These are phyloP conservation scores for Cynodonichthys magdalenae DNA, from an alignment of 2,797 vertebrate genomes.

Conservation along the genomic window DNA sequence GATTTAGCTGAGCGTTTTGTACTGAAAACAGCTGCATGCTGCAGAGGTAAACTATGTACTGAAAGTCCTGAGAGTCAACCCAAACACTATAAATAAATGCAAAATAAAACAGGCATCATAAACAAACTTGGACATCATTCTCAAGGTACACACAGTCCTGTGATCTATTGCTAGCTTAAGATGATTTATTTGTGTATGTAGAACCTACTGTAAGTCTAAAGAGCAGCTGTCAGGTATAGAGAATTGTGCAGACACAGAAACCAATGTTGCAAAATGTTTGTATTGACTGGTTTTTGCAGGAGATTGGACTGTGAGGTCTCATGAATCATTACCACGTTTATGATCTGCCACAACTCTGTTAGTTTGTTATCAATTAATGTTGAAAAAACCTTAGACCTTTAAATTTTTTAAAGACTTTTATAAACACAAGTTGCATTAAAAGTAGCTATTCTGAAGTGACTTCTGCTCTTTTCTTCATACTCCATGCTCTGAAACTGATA, in stretches of 20 bases:
- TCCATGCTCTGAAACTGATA: no score
- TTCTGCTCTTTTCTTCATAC: no score
- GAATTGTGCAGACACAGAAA: slow-evolving; percentile 1
- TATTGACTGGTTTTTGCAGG: not conserved
- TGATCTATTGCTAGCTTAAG: no score
- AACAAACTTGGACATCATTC: not conserved
- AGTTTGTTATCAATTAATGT: no score
- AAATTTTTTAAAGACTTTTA: no score
- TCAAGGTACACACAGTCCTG: not conserved
- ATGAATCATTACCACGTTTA: no score
- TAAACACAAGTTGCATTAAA: no score
- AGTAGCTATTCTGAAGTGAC: no score
- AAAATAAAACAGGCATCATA: no score
- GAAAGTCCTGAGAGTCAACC: slow-evolving; percentile 2
- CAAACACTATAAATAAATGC: not conserved
- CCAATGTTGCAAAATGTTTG: slow-evolving; percentile 4
- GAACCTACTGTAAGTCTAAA: not conserved
- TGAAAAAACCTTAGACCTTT: no score
- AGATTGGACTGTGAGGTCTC: not conserved
- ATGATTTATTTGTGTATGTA: not conserved
- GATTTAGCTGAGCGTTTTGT: not conserved
- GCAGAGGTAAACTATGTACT: not conserved
- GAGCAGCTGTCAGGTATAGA: slow-evolving; percentile 1
- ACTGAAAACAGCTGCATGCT: not conserved
- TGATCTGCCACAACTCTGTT: no score